Conservation (phyloP, 2,888 invertebrate genomes). For the Crepidodera aurea region DNA sequence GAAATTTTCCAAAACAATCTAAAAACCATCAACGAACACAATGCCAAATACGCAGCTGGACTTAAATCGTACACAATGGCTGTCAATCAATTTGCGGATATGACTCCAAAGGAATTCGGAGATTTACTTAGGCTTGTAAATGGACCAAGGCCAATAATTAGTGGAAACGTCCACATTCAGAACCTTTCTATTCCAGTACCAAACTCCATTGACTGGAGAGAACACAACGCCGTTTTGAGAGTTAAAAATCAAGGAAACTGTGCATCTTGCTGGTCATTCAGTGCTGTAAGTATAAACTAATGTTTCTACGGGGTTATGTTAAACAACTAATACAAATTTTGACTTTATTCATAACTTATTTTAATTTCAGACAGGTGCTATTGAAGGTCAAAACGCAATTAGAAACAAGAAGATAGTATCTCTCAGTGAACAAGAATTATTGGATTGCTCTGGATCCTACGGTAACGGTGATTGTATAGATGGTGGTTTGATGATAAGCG, state of each 20-base stretch:
- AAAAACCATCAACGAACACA: conserved; percentile 36
- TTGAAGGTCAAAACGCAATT: conserved; percentile 65
- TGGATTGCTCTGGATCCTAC: conserved; percentile 62
- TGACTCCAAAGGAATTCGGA: conserved; percentile 38
- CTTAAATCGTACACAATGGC: conserved; percentile 35
- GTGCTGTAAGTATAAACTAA: conserved; percentile 26
- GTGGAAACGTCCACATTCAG: background rate
- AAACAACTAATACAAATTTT: background rate
- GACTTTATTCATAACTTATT: background rate
- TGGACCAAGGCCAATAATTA: background rate
- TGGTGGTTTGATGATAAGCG: conserved; percentile 63
- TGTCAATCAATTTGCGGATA: conserved; percentile 38
- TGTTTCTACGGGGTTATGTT: background rate
- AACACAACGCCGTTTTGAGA: conserved; percentile 10
- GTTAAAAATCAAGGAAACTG: conserved; percentile 20
- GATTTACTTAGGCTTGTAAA: background rate
- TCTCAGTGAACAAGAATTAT: conserved; percentile 65
- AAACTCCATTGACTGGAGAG: conserved; percentile 9
- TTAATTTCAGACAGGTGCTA: conserved; percentile 63
- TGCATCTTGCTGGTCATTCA: conserved; percentile 20
- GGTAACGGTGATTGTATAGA: conserved; percentile 62
- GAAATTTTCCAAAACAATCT: conserved; percentile 36
- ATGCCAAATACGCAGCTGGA: conserved; percentile 36
- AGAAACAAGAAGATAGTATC: conserved; percentile 62
- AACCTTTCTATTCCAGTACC: background rate